Percentiles rank a stretch among this genome's conserved stretches.
These are phyloP conservation scores for Bugulina stolonifera DNA, from an alignment of 2,888 invertebrate genomes.

Conservation along the genomic window DNA sequence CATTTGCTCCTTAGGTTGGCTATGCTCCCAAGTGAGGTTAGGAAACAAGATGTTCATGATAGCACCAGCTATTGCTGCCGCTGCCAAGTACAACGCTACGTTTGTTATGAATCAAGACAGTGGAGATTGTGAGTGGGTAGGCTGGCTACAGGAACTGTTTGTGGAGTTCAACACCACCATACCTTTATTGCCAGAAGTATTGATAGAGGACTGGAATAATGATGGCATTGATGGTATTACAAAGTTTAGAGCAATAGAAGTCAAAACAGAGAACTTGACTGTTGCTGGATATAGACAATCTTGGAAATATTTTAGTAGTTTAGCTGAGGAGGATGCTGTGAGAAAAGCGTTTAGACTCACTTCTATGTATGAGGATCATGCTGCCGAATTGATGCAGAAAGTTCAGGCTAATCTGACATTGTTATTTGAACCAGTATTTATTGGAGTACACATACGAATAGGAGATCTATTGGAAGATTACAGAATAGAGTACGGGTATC, in stretches of 20 bases:
- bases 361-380: constrained; percentile 9
- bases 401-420: too few species aligned
- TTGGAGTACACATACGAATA: constrained; percentile 1
- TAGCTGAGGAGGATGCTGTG: background rate
- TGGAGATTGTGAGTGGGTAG: background rate
- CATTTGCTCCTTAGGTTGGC: constrained; percentile 6
- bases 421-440: background rate
- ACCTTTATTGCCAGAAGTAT: background rate
- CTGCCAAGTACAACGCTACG: background rate
- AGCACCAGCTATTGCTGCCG: constrained; percentile 11
- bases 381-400: too few species aligned
- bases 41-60: constrained; percentile 20
- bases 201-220: background rate
- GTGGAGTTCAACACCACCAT: background rate
- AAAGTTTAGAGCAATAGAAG: background rate
- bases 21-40: background rate
- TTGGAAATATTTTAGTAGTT: constrained; percentile 2
- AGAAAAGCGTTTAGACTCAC: background rate
- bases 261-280: background rate
- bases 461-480: background rate
- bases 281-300: background rate
- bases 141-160: background rate
- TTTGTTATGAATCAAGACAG: background rate
- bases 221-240: background rate
- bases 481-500: constrained; percentile 9